Base-by-base conservation (phyloP, 2,797 vertebrate genomes). In the Schizopygopsis malacanthus region DNA sequence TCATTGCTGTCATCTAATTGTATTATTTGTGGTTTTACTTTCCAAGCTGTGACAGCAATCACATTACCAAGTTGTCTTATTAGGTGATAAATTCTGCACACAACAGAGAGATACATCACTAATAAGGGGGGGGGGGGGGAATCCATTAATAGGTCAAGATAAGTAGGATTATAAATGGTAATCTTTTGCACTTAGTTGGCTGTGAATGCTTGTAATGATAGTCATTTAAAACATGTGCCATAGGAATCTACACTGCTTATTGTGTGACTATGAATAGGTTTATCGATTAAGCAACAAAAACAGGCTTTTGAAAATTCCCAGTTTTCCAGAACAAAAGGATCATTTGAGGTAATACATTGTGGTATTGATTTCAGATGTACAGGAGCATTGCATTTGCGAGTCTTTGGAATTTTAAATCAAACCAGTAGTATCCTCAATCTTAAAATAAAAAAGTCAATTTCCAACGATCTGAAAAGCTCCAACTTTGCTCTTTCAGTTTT, bases 361-460 rank as follows among this genome's bases (percentile, higher is more conserved):
- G 47, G 6, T 70, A 81, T 70, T 69, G 79, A 81, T 70, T 81
- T 70, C 54, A 81, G 65, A 54, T 33, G 70, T 11, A 50, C 28
- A 81, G 12, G 43, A 80, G 1, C 9, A 80, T 22, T 50, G 41
- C 56, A 41, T 50, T 67, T 37, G 43, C 16, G 76, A 25, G 79
- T 37, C 10, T 80, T 67, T 8, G 65, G 15, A 33, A 18, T 56
- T 16, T 41, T 25, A 56, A 56, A 15, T 43, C 15, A 82, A 54
- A 71, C 8, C 8, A 43, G 33, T 16, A 50, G 69, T 28, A 81
- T 25, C 47, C 39, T 52, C 43, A 52, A 13, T 50, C 11, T 8
- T 28, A 20, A 22, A 43, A 22, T 0, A 20, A 4, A 20, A 39
- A 47, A 12, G 39, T 5, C 18, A 3, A 81, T 67, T 61, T 28